phyloP scores from a whole-genome alignment of 2,888 invertebrate species.

The Cerastis leucographa region DNA sequence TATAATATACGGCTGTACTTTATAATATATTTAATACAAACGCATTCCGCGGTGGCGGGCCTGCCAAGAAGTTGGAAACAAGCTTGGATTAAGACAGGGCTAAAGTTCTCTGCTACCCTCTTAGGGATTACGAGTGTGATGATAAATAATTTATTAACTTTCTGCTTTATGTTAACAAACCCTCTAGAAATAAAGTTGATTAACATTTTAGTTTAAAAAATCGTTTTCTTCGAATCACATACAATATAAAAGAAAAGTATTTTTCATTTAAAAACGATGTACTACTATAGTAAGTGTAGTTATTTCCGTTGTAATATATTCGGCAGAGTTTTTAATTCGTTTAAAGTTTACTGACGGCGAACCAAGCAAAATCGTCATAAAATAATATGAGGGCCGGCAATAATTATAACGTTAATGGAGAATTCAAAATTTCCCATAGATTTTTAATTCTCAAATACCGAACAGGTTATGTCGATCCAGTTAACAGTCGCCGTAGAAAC shows the following conservation, averaged over 20 bases:
- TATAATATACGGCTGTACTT: slow-evolving; percentile 16
- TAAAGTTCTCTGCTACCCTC: slow-evolving; percentile 38
- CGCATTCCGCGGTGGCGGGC: slow-evolving; percentile 21
- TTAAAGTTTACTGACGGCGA: not conserved
- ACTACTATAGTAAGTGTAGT: not conserved
- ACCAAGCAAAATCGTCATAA: not conserved
- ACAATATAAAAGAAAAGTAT: not conserved
- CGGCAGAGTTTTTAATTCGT: not conserved
- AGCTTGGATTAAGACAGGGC: slow-evolving; percentile 33
- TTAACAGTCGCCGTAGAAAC: not conserved
- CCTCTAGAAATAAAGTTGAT: slow-evolving; percentile 3
- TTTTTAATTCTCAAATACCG: not conserved
- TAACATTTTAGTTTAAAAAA: not conserved
- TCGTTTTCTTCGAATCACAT: not conserved
- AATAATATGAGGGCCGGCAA: not conserved
- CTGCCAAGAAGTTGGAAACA: slow-evolving; percentile 43
- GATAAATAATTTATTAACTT: slow-evolving; percentile 44
- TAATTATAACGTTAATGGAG: no score
- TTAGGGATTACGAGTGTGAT: slow-evolving; percentile 30
- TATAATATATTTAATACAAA: slow-evolving; percentile 28
- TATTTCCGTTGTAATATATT: not conserved
- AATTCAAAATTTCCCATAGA: not conserved
- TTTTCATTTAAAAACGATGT: not conserved
- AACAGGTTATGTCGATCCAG: not conserved
- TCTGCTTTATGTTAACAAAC: slow-evolving; percentile 9